Evolutionary conservation across 23 tunicate species (phyloP), one percentile per base, ranked within the genome.

Genomic region (Clavelina lepadiformis): DNA sequence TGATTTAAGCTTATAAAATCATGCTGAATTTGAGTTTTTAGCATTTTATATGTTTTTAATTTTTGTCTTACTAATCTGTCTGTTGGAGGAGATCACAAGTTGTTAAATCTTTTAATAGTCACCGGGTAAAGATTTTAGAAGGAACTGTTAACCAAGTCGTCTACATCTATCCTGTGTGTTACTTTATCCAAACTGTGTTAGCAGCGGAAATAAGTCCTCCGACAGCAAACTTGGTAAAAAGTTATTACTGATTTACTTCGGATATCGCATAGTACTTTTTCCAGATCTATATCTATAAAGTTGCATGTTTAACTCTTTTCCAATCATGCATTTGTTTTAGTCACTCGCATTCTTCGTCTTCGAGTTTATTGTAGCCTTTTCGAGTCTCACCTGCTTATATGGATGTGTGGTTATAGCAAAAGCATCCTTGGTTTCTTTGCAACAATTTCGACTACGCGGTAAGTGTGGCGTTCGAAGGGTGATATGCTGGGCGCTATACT

Each of bases 131-230:
- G 2, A 37, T 2, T 3, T 2, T 65, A 29, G 33, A 65, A 2
- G 71, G 29, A 20, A 31, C 45, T 27, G 71, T 37, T 8, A 33
- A 65, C 54, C 71, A 65, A 41, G 71, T 65, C 19, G 31, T 65
- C 2, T 26, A 33, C 21, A 37, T 38, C 22, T 65, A n/a, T 41
- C 71, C 71, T 15, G 5, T 38, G 6, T 23, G 44, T 11, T 41
- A 38, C 71, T 38, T 36, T 26, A 24, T 65, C 7, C 5, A 5
- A 6, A 65, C 21, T 25, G 45, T 65, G 19, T 21, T 65, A 32
- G 54, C 50, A 24, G 27, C 45, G 1, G 71, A 65, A n/a, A n/a
- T n/a, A n/a, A n/a, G n/a, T n/a, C n/a, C n/a, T n/a, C n/a, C n/a
- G n/a, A n/a, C n/a, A n/a, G n/a, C n/a, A n/a, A n/a, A n/a, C n/a